Conservation (phyloP, 1,140 invertebrate genomes). For the Megalonaias nervosa region DNA sequence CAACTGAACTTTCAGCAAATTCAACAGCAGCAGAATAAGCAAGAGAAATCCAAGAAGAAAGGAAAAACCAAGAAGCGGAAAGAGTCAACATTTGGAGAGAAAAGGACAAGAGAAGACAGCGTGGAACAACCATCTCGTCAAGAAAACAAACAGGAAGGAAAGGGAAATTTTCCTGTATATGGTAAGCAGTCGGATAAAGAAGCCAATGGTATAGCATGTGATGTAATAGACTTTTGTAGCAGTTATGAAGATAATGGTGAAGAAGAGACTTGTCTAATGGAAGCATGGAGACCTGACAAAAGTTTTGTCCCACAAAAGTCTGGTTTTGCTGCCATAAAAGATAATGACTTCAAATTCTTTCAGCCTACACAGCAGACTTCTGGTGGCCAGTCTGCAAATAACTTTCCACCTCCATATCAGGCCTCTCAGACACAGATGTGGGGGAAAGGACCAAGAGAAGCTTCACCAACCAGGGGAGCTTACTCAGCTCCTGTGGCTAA, state of each 20-base stretch:
- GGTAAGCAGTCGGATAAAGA: neutral
- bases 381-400: neutral
- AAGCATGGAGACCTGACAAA: conserved; percentile 10
- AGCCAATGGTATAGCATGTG: conserved; percentile 6
- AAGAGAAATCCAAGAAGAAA: neutral
- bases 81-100: neutral
- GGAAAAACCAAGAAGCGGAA: neutral
- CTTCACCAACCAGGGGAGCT: conserved; percentile 2
- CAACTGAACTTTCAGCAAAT: conserved; percentile 36
- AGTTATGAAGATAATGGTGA: conserved; percentile 15
- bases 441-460: neutral
- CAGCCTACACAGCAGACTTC: conserved; percentile 10
- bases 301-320: neutral
- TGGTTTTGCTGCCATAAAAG: neutral
- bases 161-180: neutral
- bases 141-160: conserved; percentile 13
- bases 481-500: too few species aligned
- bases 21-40: conserved; percentile 1
- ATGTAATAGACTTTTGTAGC: too few species aligned
- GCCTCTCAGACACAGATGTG: too few species aligned
- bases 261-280: conserved; percentile 47
- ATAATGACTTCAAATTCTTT: neutral
- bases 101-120: conserved; percentile 20
- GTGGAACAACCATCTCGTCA: neutral
- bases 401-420: too few species aligned